Evolutionary conservation across 2,888 invertebrate species (phyloP).

Genomic region (Lochmaea capreae): DNA sequence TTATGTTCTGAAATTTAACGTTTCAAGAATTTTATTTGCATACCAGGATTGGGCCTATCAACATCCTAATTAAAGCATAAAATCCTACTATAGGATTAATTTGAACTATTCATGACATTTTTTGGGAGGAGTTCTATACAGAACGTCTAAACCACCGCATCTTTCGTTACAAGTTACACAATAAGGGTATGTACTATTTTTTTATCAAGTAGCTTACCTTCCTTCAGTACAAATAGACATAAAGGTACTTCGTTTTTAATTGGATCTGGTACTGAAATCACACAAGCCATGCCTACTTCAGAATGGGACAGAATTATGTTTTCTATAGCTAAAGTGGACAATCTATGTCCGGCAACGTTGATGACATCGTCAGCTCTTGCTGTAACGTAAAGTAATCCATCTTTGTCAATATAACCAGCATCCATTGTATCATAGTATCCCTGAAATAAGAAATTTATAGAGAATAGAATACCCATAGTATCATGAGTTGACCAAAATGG

Average conservation of each 20-base stretch:
- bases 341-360: constrained; percentile 93
- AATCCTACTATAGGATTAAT: too few species aligned
- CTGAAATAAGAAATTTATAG: constrained; percentile 64
- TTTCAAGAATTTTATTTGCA: too few species aligned
- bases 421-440: constrained; percentile 96
- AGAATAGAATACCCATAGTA: too few species aligned
- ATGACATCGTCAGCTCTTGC: constrained; percentile 95
- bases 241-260: constrained; percentile 93
- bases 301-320: constrained; percentile 90
- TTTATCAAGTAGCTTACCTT: constrained; percentile 62
- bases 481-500: too few species aligned
- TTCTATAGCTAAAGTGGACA: constrained; percentile 90
- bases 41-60: too few species aligned
- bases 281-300: constrained; percentile 87
- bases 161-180: too few species aligned
- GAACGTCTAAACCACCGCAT: too few species aligned
- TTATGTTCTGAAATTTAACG: too few species aligned
- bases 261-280: constrained; percentile 89
- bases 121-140: too few species aligned
- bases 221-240: constrained; percentile 85
- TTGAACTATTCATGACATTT: too few species aligned
- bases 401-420: constrained; percentile 86
- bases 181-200: too few species aligned
- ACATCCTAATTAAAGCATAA: too few species aligned
- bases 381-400: constrained; percentile 89